Base-by-base conservation (phyloP, 1,140 invertebrate species). In the Macrostomum lignano region DNA sequence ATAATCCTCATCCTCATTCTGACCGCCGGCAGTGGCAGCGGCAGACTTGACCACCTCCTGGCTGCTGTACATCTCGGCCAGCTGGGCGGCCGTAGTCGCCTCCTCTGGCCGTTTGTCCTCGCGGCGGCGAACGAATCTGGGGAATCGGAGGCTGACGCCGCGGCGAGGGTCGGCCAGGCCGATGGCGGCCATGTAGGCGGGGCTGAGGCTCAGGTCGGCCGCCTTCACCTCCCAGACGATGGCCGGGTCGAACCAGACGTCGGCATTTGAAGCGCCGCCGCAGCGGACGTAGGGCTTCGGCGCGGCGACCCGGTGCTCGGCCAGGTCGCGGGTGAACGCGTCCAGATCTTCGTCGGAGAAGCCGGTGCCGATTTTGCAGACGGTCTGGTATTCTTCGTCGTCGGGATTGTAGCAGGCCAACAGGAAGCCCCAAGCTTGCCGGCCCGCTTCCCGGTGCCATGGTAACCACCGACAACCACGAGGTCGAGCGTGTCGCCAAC, bases 141-240 rank as follows among this genome's bases (percentile, higher is more conserved):
- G 88, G 61, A 98, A 98, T 29, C 88, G 63, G 10, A 98, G 58
- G 1, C 81, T 94, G 42, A 98, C 82, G 11, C 88, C 88, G 47
- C 78, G 77, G 44, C 77, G 73, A 15, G 69, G 65, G 63, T 93
- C 78, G 56, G 72, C 73, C 48, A 84, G 68, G 39, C 84, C 86
- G 22, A 68, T 52, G 3, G 72, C 86, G 34, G 88, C 88, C 48
- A 63, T 67, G 51, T 98, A 82, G 24, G 79, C 70, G 10, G 91
- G 84, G 9, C 86, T 94, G 17, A 96, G 65, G 5, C 82, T 93
- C 15, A 98, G 65, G 65, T 98, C 91, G 1, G 88, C 91, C 55
- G 81, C 91, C 58, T 93, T 93, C 6, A 96, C 68, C 64, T 98
- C 91, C 84, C 86, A 94, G 9, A 98, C 77, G 54, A 76, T 69